Conservation (phyloP, 1,140 invertebrate genomes). For the Brachionus rubens region DNA sequence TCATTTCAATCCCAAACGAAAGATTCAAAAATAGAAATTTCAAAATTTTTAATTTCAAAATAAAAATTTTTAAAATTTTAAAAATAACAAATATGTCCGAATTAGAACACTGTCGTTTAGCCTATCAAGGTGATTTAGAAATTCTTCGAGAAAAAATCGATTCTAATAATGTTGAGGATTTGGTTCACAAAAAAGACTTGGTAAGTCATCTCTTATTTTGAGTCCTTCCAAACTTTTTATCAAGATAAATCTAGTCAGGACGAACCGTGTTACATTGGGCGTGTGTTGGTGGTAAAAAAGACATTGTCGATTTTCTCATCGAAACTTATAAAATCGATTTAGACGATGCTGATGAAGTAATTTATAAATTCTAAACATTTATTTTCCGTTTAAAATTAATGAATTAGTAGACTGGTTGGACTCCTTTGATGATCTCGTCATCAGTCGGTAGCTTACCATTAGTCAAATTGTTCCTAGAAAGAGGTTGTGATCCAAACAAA, state of each 20-base stretch:
- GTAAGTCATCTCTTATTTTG: background rate
- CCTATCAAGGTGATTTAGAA: slow-evolving; percentile 22
- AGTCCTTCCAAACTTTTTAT: background rate
- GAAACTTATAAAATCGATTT: slow-evolving; percentile 2
- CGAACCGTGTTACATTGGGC: slow-evolving; percentile 42
- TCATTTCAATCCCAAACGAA: background rate
- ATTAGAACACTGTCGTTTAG: slow-evolving; percentile 23
- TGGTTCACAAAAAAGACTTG: slow-evolving; percentile 22
- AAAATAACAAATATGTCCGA: slow-evolving; percentile 35
- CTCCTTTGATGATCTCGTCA: slow-evolving; percentile 32
- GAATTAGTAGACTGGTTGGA: slow-evolving; percentile 10
- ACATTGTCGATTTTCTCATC: slow-evolving; percentile 21
- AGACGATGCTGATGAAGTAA: slow-evolving; percentile 34
- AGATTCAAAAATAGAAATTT: background rate
- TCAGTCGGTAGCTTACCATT: slow-evolving; percentile 12
- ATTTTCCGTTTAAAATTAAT: background rate
- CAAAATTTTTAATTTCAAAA: background rate
- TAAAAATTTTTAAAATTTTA: background rate
- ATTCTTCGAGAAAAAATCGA: background rate
- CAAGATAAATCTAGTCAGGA: slow-evolving; percentile 9
- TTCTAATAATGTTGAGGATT: slow-evolving; percentile 13
- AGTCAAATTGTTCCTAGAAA: slow-evolving; percentile 12
- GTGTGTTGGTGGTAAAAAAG: slow-evolving; percentile 40
- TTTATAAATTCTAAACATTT: background rate
- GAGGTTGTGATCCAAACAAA: slow-evolving; percentile 22